Conservation (phyloP, 2,888 invertebrate genomes). For the Cremastinae sp. region DNA sequence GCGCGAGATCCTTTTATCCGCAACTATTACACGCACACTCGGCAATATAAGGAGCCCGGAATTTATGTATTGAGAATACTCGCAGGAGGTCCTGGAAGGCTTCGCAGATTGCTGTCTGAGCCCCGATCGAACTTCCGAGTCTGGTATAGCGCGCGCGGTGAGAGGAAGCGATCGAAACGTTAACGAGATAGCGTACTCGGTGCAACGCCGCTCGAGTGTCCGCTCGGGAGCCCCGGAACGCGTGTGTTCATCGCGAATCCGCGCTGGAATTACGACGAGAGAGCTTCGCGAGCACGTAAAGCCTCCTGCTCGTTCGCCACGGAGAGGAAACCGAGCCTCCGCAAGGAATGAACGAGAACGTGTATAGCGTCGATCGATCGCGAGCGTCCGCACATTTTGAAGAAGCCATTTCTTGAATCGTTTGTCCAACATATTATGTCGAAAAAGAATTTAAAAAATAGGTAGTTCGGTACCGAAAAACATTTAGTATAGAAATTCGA, state of each 20-base stretch:
- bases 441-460: too few species aligned
- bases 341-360: constrained; percentile 6
- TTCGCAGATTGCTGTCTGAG: constrained; percentile 29
- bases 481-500: too few species aligned
- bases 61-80: not conserved
- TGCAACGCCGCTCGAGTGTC: not conserved
- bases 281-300: constrained; percentile 36
- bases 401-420: too few species aligned
- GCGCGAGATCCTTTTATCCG: constrained; percentile 18
- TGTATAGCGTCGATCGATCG: constrained; percentile 37
- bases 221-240: constrained; percentile 21
- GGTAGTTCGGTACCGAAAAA: too few species aligned
- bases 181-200: constrained; percentile 47
- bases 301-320: constrained; percentile 37
- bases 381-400: constrained; percentile 9
- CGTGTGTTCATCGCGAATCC: constrained; percentile 48
- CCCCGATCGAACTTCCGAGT: constrained; percentile 32
- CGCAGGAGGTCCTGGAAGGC: constrained; percentile 52
- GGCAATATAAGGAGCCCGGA: not conserved
- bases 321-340: constrained; percentile 4
- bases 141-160: constrained; percentile 7
- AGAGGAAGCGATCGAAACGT: constrained; percentile 62
- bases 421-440: too few species aligned
- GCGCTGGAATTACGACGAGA: constrained; percentile 46
- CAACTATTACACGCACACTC: not conserved